Conservation (phyloP, 2,113 vertebrate species). For the Callithrix jacchus region DNA sequence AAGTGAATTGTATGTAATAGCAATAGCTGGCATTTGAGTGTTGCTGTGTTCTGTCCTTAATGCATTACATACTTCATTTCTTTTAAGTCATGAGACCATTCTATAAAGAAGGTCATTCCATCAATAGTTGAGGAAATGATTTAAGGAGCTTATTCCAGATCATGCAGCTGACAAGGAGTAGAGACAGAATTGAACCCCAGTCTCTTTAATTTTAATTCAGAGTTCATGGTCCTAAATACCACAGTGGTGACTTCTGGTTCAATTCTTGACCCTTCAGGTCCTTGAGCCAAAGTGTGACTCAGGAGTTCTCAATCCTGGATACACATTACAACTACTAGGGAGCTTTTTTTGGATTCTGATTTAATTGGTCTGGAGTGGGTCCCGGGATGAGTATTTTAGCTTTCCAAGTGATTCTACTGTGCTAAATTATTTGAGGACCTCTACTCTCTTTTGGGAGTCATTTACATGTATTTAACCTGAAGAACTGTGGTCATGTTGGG, state of each 20-base stretch:
- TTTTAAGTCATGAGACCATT: neutral
- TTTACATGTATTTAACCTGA: neutral
- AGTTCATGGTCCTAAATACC: neutral
- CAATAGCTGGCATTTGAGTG: neutral
- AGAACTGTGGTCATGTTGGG: neutral
- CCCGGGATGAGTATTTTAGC: neutral
- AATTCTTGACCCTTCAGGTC: neutral
- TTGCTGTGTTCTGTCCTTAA: neutral
- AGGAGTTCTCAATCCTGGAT: neutral
- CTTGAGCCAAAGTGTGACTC: neutral
- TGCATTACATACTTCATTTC: neutral
- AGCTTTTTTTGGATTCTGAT: neutral
- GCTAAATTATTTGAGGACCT: neutral
- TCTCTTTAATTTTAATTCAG: neutral
- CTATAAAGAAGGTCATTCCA: neutral
- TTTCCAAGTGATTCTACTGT: neutral
- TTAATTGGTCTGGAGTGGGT: neutral
- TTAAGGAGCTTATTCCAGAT: neutral
- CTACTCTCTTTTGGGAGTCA: neutral
- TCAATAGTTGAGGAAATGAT: neutral
- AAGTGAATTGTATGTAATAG: neutral
- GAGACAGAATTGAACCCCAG: neutral
- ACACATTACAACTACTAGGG: neutral
- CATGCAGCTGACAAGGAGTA: neutral
- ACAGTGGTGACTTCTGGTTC: neutral